Conservation (phyloP, 2,888 invertebrate species). For the Ornithoptera alexandrae region DNA sequence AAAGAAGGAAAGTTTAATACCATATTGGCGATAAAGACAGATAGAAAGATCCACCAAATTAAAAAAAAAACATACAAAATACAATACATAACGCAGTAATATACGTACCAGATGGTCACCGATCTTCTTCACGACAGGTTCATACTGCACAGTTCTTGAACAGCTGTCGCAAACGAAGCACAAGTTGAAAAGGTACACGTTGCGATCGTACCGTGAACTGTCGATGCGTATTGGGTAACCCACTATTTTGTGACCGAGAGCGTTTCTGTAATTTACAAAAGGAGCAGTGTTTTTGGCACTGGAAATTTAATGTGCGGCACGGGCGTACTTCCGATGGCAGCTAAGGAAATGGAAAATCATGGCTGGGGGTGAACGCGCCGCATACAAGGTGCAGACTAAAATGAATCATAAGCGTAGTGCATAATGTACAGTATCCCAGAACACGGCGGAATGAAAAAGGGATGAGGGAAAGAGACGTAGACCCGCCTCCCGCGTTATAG, state of each 20-base stretch:
- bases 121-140: constrained; percentile 95
- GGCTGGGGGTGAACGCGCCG: background rate
- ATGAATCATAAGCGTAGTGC: background rate
- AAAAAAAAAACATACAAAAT: background rate
- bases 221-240: constrained; percentile 96
- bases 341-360: background rate
- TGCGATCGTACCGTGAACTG: constrained; percentile 92
- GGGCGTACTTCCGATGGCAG: background rate
- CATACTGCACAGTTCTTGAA: constrained; percentile 94
- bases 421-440: background rate
- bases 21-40: too few relatives aligned
- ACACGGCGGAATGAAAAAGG: background rate
- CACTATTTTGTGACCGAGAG: constrained; percentile 90
- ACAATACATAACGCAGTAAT: background rate
- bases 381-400: background rate
- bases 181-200: constrained; percentile 96
- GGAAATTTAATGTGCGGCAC: background rate
- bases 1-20: too few relatives aligned
- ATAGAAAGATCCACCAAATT: too few relatives aligned
- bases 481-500: background rate
- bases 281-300: too few relatives aligned
- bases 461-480: too few relatives aligned
- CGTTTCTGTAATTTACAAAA: constrained; percentile 63
- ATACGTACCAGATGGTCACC: constrained; percentile 91
- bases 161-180: constrained; percentile 96